Evolutionary conservation across 2,797 vertebrate species (phyloP).

Genomic region (Hemitrygon akajei): DNA sequence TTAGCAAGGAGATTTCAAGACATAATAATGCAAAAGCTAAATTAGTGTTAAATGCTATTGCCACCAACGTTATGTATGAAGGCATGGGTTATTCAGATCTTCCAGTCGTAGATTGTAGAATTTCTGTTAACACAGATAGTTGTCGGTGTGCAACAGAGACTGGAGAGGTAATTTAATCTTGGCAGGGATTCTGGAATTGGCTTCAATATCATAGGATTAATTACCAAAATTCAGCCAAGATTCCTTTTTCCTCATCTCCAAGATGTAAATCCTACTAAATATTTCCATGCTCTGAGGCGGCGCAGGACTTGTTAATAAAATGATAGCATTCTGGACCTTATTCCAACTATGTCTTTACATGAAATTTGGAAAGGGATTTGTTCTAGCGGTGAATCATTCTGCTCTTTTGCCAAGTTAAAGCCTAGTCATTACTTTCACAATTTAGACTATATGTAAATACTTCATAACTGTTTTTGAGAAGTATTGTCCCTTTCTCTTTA

Average conservation of each 20-base stretch:
- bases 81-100: neutral
- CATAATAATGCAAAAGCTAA: neutral
- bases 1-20: neutral
- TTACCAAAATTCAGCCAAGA: neutral
- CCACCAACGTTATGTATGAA: neutral
- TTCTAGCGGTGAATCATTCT: neutral
- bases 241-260: neutral
- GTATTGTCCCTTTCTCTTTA: neutral
- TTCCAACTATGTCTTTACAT: neutral
- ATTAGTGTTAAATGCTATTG: neutral
- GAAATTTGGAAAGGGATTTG: neutral
- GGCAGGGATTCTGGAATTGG: neutral
- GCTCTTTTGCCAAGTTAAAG: neutral
- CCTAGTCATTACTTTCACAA: neutral
- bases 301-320: neutral
- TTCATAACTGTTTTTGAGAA: neutral
- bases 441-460: neutral
- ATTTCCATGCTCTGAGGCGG: neutral
- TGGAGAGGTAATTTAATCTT: neutral
- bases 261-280: neutral
- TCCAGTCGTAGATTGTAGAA: too few species aligned
- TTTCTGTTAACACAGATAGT: neutral
- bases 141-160: neutral
- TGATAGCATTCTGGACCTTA: neutral
- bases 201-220: neutral